Conservation (phyloP, 2,797 vertebrate species). For the Geotrypetes seraphini region DNA sequence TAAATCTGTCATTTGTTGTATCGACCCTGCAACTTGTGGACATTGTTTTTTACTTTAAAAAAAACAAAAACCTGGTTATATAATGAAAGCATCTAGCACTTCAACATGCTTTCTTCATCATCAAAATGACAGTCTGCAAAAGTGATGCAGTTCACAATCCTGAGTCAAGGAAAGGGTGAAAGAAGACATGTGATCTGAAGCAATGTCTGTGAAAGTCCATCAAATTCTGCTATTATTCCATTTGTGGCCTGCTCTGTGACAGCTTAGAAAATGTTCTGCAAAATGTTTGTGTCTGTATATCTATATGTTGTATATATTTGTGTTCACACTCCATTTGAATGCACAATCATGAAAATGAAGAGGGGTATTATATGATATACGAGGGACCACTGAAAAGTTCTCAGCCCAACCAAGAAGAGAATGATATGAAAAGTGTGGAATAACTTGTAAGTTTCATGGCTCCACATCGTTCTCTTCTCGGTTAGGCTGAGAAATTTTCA, state of each 20-base stretch:
- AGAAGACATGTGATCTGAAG: constrained; percentile 24
- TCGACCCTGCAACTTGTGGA: too few relatives aligned
- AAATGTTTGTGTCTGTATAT: too few relatives aligned
- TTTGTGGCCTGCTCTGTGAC: constrained; percentile 28
- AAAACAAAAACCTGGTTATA: too few relatives aligned
- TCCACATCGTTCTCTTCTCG: too few relatives aligned
- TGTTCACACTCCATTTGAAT: constrained; percentile 34
- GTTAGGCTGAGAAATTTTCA: too few relatives aligned
- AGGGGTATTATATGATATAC: constrained; percentile 23
- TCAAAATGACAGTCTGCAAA: constrained; percentile 3
- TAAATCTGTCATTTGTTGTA: too few relatives aligned
- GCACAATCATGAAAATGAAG: constrained; percentile 34
- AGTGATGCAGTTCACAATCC: constrained; percentile 6
- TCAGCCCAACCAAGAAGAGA: too few relatives aligned
- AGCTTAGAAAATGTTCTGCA: constrained; percentile 37
- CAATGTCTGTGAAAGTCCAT: constrained; percentile 38
- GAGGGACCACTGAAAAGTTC: too few relatives aligned
- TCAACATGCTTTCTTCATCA: constrained; percentile 16
- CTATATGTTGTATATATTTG: too few relatives aligned
- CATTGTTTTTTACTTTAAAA: too few relatives aligned
- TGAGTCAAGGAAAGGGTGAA: constrained; percentile 21
- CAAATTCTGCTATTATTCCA: constrained; percentile 34
- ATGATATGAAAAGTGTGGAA: too few relatives aligned
- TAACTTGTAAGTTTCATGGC: too few relatives aligned
- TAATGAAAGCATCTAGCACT: constrained; percentile 20